Conservation (phyloP, 2,888 invertebrate species). For the Aplocera efformata region DNA sequence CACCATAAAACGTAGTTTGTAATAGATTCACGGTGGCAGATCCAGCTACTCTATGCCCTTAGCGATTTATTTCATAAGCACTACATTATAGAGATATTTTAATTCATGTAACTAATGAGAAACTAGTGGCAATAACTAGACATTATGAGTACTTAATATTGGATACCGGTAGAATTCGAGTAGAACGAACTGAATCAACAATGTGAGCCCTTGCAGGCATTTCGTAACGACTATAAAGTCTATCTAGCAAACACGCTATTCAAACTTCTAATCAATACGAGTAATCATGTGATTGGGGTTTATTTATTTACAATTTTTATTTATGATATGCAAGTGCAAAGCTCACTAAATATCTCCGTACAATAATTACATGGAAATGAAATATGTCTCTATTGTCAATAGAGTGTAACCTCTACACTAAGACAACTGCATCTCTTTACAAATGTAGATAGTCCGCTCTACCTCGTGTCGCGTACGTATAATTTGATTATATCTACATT, state of each 20-base stretch:
- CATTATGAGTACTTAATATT: constrained; percentile 25
- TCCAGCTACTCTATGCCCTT: constrained; percentile 29
- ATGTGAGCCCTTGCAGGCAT: constrained; percentile 17
- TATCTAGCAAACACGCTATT: constrained; percentile 32
- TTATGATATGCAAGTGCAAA: constrained; percentile 80
- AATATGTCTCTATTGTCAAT: constrained; percentile 53
- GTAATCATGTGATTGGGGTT: constrained; percentile 49
- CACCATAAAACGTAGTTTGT: constrained; percentile 52
- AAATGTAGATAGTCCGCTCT: constrained; percentile 35
- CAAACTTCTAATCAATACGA: constrained; percentile 34
- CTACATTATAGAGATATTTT: constrained; percentile 25
- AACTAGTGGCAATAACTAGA: constrained; percentile 25
- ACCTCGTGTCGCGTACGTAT: constrained; percentile 9
- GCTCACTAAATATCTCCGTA: constrained; percentile 71
- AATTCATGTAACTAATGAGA: constrained; percentile 30
- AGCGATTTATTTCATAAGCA: constrained; percentile 28
- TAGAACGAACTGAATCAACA: constrained; percentile 13
- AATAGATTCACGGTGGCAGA: constrained; percentile 38
- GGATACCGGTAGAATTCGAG: constrained; percentile 10
- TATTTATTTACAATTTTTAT: constrained; percentile 63
- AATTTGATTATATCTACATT: constrained; percentile 44
- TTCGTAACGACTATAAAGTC: constrained; percentile 20
- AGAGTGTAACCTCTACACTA: constrained; percentile 60
- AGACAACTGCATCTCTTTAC: constrained; percentile 43
- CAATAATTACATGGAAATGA: constrained; percentile 44